Evolutionary conservation across 2,888 invertebrate species (phyloP).

Genomic region (Blera fallax): DNA sequence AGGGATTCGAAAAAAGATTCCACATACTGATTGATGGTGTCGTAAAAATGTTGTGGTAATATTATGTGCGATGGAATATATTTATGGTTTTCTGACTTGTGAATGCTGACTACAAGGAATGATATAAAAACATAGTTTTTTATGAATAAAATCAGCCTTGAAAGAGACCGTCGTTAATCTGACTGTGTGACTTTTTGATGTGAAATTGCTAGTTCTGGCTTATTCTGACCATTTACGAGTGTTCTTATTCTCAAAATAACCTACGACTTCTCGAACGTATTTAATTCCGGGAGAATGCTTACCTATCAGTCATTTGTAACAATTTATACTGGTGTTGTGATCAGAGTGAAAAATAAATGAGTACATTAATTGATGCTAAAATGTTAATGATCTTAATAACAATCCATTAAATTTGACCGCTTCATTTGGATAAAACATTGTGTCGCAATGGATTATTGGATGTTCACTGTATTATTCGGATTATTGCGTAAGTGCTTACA

Average conservation of each 20-base stretch:
- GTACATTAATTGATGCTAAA: not conserved
- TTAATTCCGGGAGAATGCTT: not conserved
- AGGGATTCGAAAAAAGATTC: not conserved
- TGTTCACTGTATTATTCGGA: slow-evolving; percentile 33
- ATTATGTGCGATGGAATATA: not conserved
- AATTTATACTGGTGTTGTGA: not conserved
- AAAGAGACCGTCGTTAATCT: no score
- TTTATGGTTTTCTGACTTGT: no score
- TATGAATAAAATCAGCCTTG: no score
- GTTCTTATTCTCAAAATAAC: not conserved
- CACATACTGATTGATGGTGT: not conserved
- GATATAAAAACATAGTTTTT: no score
- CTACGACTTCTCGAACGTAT: not conserved
- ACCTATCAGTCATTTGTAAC: not conserved
- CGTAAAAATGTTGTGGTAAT: not conserved
- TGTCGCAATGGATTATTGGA: slow-evolving; percentile 54
- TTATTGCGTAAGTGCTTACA: slow-evolving; percentile 55
- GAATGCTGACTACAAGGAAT: not conserved
- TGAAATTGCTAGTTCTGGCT: no score
- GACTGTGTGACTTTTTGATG: no score
- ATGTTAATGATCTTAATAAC: slow-evolving; percentile 19
- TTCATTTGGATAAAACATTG: slow-evolving; percentile 47
- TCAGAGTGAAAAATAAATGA: not conserved
- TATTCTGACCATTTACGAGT: not conserved
- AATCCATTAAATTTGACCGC: not conserved